Base-by-base conservation (phyloP, 37 sponge, comb jelly and placozoan species). In the Trichoplax adhaerens region DNA sequence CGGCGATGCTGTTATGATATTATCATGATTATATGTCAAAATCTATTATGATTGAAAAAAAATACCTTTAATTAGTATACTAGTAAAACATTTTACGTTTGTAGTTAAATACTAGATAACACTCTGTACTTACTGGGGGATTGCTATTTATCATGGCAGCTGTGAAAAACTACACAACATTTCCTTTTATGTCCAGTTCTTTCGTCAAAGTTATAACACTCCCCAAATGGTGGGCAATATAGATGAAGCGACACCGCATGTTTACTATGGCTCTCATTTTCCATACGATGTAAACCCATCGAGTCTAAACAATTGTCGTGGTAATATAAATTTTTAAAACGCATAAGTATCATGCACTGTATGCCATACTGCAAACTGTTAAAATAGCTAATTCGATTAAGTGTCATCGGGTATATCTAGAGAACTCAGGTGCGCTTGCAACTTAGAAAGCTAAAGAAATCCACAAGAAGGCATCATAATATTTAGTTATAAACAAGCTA, bases 231-330 rank as follows among this genome's bases (percentile, higher is more conserved):
- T 47, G 94, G 94, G 46, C 73, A 80, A 72, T 93, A 93, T 54
- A 93, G 81, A 68, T 93, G 94, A 0, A 93, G 82, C 5, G 89
- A 79, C 47, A 93, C 80, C 3, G 94, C 89, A 5, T 65, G 58
- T 59, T 85, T 85, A 1, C 84, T 83, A 76, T 93, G 94, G 68
- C 83, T 86, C 50, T 71, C 64, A 74, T 93, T 93, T 70, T 88
- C 89, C 49, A 93, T 79, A 48, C 90, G 86, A 71, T 93, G 94
- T 0, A 93, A 77, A 54, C 94, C 94, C 58, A 89, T 73, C 12
- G 81, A 72, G 57, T 93, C 91, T 90, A 65, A 1, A 65, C 4
- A 6, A 29, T 29, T 29, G 29, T 29, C 29, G 29, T 29, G 29
- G 29, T 29, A 29, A 29, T 29, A 29, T 29, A 29, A 29, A 29